Percentiles rank a stretch among this genome's conserved stretches.
These are phyloP conservation scores for Nymphalis io DNA, from an alignment of 1,140 invertebrate species.

Conservation along the genomic window DNA sequence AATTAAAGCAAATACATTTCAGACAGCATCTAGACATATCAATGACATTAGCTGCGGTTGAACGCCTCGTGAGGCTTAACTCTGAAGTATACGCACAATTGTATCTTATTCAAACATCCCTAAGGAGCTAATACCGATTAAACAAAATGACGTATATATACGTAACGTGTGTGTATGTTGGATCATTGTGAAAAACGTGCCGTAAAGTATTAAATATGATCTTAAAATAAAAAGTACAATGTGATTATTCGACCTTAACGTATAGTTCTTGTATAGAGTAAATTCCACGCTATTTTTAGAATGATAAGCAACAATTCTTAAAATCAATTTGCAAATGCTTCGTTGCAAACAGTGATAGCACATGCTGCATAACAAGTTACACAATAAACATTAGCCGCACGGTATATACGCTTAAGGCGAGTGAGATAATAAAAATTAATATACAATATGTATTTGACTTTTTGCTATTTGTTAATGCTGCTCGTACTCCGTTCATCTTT, in stretches of 20 bases:
- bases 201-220: too few relatives aligned
- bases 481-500: background rate
- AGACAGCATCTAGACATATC: conserved; percentile 12
- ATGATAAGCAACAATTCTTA: background rate
- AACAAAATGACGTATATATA: too few relatives aligned
- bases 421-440: conserved; percentile 7
- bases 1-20: conserved; percentile 43
- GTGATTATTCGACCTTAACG: too few relatives aligned
- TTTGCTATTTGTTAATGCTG: background rate
- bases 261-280: too few relatives aligned
- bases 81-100: background rate
- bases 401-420: background rate
- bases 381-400: background rate
- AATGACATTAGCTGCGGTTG: conserved; percentile 7
- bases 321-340: background rate
- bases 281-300: too few relatives aligned
- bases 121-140: too few relatives aligned
- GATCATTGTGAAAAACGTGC: too few relatives aligned
- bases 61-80: background rate
- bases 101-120: too few relatives aligned
- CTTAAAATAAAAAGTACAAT: too few relatives aligned
- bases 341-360: background rate
- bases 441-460: background rate
- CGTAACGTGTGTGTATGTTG: too few relatives aligned
- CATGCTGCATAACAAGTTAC: background rate